phyloP scores from a whole-genome alignment of 2,113 vertebrate species.

The Caretta caretta region DNA sequence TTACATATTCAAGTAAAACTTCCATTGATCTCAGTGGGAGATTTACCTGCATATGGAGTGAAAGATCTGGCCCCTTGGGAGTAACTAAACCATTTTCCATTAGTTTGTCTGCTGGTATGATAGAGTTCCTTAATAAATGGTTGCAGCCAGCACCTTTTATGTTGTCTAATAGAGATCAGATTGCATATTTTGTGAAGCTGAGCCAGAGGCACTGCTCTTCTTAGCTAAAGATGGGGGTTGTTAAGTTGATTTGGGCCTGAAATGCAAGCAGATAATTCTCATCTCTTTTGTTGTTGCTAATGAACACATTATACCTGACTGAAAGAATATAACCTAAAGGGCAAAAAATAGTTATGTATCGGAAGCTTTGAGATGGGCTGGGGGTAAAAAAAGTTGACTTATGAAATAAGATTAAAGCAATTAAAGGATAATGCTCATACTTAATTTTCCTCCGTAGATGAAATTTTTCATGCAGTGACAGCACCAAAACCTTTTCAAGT shows the following conservation, averaged over 20 bases:
- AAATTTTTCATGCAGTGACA: conserved; percentile 63
- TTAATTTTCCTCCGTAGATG: conserved; percentile 68
- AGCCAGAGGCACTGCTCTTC: conserved; percentile 62
- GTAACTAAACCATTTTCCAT: conserved; percentile 19
- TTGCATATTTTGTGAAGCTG: conserved; percentile 65
- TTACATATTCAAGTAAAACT: neutral
- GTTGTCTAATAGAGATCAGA: conserved; percentile 56
- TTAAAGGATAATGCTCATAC: conserved; percentile 75
- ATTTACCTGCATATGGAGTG: neutral
- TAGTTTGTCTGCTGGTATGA: conserved; percentile 44
- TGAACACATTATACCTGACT: conserved; percentile 61
- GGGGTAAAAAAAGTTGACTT: conserved; percentile 54
- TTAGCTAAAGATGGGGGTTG: conserved; percentile 52
- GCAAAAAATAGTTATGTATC: conserved; percentile 34
- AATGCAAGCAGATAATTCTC: conserved; percentile 59
- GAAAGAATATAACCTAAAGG: conserved; percentile 47
- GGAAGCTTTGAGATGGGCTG: conserved; percentile 69
- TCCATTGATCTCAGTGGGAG: conserved; percentile 24
- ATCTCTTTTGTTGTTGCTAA: conserved; percentile 70
- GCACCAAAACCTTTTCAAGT: conserved; percentile 75
- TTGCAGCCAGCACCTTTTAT: conserved; percentile 63
- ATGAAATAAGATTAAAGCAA: conserved; percentile 74
- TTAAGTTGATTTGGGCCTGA: conserved; percentile 66
- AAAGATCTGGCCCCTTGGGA: conserved; percentile 4
- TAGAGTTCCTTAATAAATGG: conserved; percentile 57